Evolutionary conservation across 2,113 vertebrate genomes (phyloP), one percentile per base, ranked within the genome.

Genomic region (Probosciger aterrimus): DNA sequence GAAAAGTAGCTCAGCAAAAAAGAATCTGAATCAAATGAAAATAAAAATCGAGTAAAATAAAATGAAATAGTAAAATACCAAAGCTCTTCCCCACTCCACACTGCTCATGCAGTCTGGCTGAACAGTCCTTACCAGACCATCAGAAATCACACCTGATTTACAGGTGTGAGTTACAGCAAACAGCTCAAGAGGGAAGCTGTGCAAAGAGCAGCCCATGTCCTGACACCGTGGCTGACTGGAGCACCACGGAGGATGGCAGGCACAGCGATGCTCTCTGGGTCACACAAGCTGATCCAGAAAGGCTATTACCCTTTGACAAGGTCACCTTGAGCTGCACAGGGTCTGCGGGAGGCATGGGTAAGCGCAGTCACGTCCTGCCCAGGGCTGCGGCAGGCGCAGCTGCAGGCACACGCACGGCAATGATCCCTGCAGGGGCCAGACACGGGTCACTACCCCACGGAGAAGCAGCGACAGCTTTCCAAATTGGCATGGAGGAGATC

Each of bases 311-410:
- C 44, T 80, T 76, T 70, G 50, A 82, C 33, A 60, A 67, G n/a
- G 52, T 68, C 50, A 94, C 52, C 67, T 33, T 43, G 62, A 85
- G 50, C 53, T 75, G 64, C 55, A n/a, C n/a, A 57, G 35, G 41
- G 18, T 50, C 0, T 0, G n/a, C 1, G 1, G 86, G 63, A 80
- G 49, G 50, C 1, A 0, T 1, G 8, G 52, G 18, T 62, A 69
- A 52, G 18, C 7, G 10, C 0, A 2, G 67, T 47, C 76, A 63
- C 0, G 0, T 60, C 35, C 47, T 55, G 50, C n/a, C 31, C 82
- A 50, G 39, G 43, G 75, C 5, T 90, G 25, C 28, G 49, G 75
- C 69, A 68, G 76, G 74, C 43, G 43, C 73, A 50, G 50, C 79
- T 49, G 39, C 13, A 2, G 46, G 69, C 5, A 7, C 60, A 65